A percentile compares a stretch with the other conserved stretches of the same genome.
phyloP scores from a whole-genome alignment of 2,888 invertebrate species.

The Spodoptera picta region DNA sequence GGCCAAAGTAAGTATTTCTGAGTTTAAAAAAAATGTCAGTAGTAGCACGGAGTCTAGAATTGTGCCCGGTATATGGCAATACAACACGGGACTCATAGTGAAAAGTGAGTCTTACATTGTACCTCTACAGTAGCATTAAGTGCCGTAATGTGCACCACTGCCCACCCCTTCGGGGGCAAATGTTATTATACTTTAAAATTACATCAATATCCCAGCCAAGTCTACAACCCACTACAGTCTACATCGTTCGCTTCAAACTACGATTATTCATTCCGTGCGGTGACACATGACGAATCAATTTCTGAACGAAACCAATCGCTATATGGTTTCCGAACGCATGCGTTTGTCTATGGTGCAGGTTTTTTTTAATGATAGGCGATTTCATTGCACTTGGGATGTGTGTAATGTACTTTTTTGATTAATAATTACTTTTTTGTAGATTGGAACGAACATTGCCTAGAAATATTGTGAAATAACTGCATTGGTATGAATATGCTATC shows the following conservation, averaged over 20 bases:
- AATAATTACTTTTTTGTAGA: not conserved
- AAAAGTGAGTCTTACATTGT: no score
- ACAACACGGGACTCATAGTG: no score
- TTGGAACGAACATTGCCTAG: not conserved
- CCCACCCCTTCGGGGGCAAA: no score
- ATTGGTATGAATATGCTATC: no score
- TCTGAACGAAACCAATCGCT: slow-evolving; percentile 73
- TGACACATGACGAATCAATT: slow-evolving; percentile 87
- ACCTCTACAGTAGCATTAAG: no score
- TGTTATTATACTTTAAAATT: no score
- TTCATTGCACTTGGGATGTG: slow-evolving; percentile 45
- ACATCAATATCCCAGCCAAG: slow-evolving; percentile 8
- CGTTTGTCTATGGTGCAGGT: slow-evolving; percentile 56
- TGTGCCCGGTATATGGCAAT: no score
- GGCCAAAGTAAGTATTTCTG: no score
- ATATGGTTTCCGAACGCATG: slow-evolving; percentile 60
- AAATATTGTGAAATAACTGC: no score
- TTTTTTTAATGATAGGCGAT: slow-evolving; percentile 51
- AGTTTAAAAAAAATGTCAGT: no score
- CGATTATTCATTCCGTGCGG: slow-evolving; percentile 87
- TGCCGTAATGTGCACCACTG: no score
- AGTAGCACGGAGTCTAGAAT: no score
- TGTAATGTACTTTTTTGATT: slow-evolving; percentile 42
- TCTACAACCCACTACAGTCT: slow-evolving; percentile 62
- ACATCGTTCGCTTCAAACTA: slow-evolving; percentile 60